phyloP scores from a whole-genome alignment of 2,113 vertebrate species.

The Benthochromis sp. region DNA sequence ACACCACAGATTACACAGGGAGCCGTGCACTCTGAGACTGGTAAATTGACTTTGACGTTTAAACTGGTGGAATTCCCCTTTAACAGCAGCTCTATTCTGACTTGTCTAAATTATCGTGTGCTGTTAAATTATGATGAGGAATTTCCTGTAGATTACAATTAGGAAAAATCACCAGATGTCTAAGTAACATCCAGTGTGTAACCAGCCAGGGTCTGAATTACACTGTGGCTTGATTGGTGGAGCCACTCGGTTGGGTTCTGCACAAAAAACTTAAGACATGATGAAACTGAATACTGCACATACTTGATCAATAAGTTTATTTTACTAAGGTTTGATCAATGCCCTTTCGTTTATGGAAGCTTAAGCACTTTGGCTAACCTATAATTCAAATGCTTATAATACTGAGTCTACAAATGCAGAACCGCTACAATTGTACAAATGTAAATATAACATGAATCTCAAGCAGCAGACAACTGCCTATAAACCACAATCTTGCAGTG shows the following conservation, averaged over 20 bases:
- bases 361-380: background rate
- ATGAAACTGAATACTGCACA: background rate
- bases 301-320: background rate
- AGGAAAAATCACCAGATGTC: background rate
- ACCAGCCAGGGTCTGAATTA: background rate
- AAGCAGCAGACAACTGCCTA: background rate
- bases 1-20: fast-evolving
- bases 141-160: background rate
- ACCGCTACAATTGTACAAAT: background rate
- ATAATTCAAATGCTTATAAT: background rate
- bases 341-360: background rate
- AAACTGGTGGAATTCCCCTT: background rate
- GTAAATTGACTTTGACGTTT: background rate
- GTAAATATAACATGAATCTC: background rate
- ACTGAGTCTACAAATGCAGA: background rate
- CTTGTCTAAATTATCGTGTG: background rate
- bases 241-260: background rate
- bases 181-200: background rate
- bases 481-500: slow-evolving; percentile 1
- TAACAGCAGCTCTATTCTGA: background rate
- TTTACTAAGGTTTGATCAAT: background rate
- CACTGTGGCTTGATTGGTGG: background rate
- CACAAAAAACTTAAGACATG: background rate
- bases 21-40: background rate
- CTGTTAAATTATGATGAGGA: background rate